Evolutionary conservation across 2,113 vertebrate species (phyloP).

Genomic region (Egretta garzetta): DNA sequence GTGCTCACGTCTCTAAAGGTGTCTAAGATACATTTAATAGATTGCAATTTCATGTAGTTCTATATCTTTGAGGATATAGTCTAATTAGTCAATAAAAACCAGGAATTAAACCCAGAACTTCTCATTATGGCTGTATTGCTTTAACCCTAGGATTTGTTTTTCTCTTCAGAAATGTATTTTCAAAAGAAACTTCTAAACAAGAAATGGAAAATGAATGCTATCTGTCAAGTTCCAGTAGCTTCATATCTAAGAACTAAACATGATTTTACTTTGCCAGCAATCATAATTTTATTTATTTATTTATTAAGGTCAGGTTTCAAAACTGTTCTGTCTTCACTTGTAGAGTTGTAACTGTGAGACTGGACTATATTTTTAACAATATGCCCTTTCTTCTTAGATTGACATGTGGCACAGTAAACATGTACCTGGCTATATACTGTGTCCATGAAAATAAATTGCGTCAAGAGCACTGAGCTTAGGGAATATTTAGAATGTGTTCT

Average conservation of each 20-base stretch:
- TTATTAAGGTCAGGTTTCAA: neutral
- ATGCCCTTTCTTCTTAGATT: neutral
- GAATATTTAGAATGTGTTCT: neutral
- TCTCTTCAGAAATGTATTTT: neutral
- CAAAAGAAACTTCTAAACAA: neutral
- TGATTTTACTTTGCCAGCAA: neutral
- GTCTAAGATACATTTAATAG: neutral
- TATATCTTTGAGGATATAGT: neutral
- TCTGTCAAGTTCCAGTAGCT: neutral
- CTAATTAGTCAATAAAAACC: neutral
- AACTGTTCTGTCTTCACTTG: neutral
- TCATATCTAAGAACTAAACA: neutral
- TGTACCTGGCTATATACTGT: neutral
- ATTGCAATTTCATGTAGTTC: neutral
- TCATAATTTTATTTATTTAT: neutral
- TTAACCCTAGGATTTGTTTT: neutral
- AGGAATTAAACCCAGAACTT: neutral
- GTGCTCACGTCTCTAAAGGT: neutral
- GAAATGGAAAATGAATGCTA: neutral
- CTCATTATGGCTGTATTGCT: neutral
- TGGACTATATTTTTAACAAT: neutral
- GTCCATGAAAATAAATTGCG: neutral
- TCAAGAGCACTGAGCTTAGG: neutral
- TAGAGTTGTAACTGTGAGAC: neutral
- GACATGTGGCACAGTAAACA: neutral